A percentile compares a stretch with the other conserved stretches of the same genome.
phyloP scores from a whole-genome alignment of 2,113 vertebrate species.

The Heterotis niloticus region DNA sequence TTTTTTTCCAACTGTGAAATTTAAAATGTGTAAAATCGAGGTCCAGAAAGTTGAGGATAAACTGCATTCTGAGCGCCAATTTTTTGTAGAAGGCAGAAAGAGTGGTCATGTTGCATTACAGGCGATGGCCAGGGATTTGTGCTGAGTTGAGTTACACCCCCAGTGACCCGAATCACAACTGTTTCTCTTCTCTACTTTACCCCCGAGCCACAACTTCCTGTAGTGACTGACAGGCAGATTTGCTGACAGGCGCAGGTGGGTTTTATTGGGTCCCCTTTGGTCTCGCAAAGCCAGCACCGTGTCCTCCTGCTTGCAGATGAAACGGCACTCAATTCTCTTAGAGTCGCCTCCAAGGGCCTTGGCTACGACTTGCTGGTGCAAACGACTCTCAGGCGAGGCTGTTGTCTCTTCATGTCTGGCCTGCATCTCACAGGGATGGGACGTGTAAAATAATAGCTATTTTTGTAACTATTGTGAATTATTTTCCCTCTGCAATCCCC shows the following conservation, averaged over 20 bases:
- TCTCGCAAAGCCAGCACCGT: not conserved
- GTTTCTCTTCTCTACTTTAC: not conserved
- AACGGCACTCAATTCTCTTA: not conserved
- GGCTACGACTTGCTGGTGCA: not conserved
- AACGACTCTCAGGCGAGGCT: not conserved
- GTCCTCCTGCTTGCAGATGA: not conserved
- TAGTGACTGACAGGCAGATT: not conserved
- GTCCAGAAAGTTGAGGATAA: too few species aligned
- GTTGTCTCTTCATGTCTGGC: not conserved
- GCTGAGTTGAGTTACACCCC: not conserved
- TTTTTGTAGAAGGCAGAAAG: not conserved
- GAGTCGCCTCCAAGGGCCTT: not conserved
- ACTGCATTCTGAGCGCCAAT: not conserved
- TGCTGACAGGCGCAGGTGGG: not conserved
- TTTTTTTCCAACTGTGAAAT: constrained; percentile 6
- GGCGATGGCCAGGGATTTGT: not conserved
- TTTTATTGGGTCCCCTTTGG: not conserved
- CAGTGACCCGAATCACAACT: not conserved
- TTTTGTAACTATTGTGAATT: not conserved
- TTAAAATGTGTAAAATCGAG: too few species aligned
- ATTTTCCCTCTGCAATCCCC: not conserved
- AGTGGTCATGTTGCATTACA: not conserved
- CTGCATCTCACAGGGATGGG: not conserved
- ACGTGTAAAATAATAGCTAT: not conserved
- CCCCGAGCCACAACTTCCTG: too few species aligned